Evolutionary conservation across 2,888 invertebrate species (phyloP), one percentile per base, ranked within the genome.

Genomic region (Drosophila pegasa): DNA sequence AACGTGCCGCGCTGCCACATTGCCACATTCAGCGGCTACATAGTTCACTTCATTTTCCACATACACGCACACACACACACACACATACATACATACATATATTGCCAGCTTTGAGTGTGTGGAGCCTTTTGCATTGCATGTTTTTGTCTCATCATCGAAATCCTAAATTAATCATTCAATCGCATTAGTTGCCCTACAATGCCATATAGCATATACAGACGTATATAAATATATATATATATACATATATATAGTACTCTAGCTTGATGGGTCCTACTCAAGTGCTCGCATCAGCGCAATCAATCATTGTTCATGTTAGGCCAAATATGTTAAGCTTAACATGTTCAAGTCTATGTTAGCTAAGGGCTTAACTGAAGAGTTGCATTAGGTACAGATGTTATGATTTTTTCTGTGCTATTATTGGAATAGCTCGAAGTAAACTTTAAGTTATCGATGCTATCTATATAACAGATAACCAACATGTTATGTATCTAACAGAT

Each of bases 91-190:
- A 35, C 14, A 35, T 35, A 14, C n/a, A 9, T 16, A 12, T 18
- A 29, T 50, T 31, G 2, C n/a, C n/a, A 12, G 29, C 29, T 18
- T n/a, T 27, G 45, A 12, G 12, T 45, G 12, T 27, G 16, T 27
- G 27, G 29, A 20, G 29, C 2, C 20, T 31, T 48, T 31, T 20
- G 40, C 55, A 78, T 78, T 69, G 85, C 82, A 79, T 85, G 82
- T 71, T 75, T 60, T 55, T 40, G 33, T 73, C 71, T 62, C 75
- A 82, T 68, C 71, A 79, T 82, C 79, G 72, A 67, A 75, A 71
- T 59, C 69, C 43, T 55, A 82, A 71, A 82, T 82, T 69, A 85
- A 85, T 82, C 83, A 82, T 82, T 75, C 80, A 77, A 72, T 69
- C 61, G 78, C 74, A 77, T 70, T 73, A 62, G 62, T 38, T 48